Evolutionary conservation across 2,797 vertebrate genomes (phyloP).

Genomic region (Neomorphus geoffroyi): DNA sequence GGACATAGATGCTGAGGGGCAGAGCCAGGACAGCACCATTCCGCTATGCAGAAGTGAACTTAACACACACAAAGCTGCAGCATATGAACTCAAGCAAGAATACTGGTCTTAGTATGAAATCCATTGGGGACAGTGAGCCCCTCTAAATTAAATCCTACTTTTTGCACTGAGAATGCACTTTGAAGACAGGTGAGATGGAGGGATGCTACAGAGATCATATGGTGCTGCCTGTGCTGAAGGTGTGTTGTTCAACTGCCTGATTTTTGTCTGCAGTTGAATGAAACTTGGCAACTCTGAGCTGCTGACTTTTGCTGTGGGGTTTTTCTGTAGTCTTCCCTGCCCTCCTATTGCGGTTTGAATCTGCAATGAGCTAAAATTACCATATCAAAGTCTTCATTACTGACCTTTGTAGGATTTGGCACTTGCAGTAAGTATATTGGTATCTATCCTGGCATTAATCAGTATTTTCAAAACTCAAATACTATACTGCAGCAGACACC

Average conservation of each 20-base stretch:
- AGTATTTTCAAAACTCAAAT: constrained; percentile 26
- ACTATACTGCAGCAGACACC: background rate
- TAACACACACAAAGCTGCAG: constrained; percentile 83
- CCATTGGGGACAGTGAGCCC: constrained; percentile 31
- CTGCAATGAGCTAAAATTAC: constrained; percentile 55
- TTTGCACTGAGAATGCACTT: constrained; percentile 87
- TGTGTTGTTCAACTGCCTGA: constrained; percentile 6
- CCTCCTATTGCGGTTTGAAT: constrained; percentile 53
- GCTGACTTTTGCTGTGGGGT: constrained; percentile 56
- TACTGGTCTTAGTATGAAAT: constrained; percentile 87
- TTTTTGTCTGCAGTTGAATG: constrained; percentile 58
- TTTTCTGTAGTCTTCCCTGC: constrained; percentile 68
- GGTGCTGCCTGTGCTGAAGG: constrained; percentile 62
- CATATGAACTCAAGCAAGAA: constrained; percentile 86
- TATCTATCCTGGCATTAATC: constrained; percentile 53
- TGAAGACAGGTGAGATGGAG: constrained; percentile 76
- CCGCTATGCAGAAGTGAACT: constrained; percentile 89
- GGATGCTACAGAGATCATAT: constrained; percentile 66
- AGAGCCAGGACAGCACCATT: constrained; percentile 89
- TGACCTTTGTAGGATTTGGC: constrained; percentile 56
- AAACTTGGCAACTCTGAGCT: constrained; percentile 53
- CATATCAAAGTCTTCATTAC: constrained; percentile 59
- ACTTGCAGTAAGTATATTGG: constrained; percentile 46
- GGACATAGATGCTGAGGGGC: constrained; percentile 91
- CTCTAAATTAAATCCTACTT: constrained; percentile 72